These are phyloP conservation scores for Lamprologus sp. DNA, from an alignment of 2,113 vertebrate genomes.

Conservation along the genomic window DNA sequence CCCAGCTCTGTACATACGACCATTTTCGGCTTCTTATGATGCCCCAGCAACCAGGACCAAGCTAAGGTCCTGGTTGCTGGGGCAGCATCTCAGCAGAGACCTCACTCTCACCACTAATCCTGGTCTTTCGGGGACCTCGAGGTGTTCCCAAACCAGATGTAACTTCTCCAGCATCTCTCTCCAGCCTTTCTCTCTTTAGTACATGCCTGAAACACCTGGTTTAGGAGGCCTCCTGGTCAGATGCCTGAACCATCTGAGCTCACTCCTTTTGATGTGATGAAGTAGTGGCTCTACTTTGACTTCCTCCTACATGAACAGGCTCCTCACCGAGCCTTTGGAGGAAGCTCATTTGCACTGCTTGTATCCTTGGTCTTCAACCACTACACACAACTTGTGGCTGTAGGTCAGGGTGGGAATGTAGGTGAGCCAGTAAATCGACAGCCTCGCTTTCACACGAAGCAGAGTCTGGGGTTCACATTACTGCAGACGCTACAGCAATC, in stretches of 20 bases:
- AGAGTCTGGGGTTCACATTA: not conserved
- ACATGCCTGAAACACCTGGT: accelerated
- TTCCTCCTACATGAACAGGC: not conserved
- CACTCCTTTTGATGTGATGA: not conserved
- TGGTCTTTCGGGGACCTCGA: not conserved
- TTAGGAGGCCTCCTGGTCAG: not conserved
- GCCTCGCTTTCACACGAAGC: accelerated
- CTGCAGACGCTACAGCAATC: not conserved
- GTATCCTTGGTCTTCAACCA: not conserved
- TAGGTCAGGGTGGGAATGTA: not conserved
- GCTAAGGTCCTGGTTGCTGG: not conserved
- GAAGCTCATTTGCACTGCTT: not conserved
- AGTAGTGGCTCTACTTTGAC: not conserved
- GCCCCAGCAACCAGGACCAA: not conserved
- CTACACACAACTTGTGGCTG: not conserved
- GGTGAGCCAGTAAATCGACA: not conserved
- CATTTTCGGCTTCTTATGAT: accelerated
- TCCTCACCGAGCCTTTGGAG: not conserved
- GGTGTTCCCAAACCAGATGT: not conserved
- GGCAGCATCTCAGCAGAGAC: not conserved
- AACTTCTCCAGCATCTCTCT: not conserved
- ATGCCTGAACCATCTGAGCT: not conserved
- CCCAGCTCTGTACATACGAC: not conserved
- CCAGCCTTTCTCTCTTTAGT: not conserved
- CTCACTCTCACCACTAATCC: not conserved